Evolutionary conservation across 2,888 invertebrate species (phyloP), one percentile per base, ranked within the genome.

Genomic region (Callyntrura guangdongensis): DNA sequence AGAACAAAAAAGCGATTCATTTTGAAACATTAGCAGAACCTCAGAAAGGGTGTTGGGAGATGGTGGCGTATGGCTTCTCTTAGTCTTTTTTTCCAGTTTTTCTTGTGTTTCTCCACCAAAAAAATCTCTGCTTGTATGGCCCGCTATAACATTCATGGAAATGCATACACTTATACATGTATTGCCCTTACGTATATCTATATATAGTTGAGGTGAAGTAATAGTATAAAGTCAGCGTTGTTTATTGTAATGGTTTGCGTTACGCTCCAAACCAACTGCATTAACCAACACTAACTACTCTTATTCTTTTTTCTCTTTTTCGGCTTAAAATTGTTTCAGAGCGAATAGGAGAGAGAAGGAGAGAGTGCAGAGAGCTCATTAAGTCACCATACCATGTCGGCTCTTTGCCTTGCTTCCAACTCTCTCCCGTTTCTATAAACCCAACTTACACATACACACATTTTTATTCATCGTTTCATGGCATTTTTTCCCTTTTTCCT

Each of bases 201-300:
- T 25, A 27, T 12, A 47, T 72, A 49, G 17, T 25, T 12, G 36
- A 36, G 69, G 69, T 77, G n/a, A 77, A 77, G 77, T 56, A 74
- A 49, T 49, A 74, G 22, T 27, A 74, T 74, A 12, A 74, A 74
- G 74, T 36, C 79, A 81, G 87, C 69, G 81, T 87, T 87, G 87
- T 87, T 87, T 81, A 82, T 82, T 82, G 82, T 88, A 88, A 88
- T 88, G 88, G 82, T 82, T 88, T 88, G 72, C 88, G 88, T 88
- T 88, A 81, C 88, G 82, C 81, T 88, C 82, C 45, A 82, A 69
- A 81, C 88, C 67, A 72, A 72, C 88, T 82, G 82, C 88, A 88
- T 88, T 88, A 88, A 77, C 88, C 72, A 85, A 72, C 81, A 22
- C 82, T 20, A 67, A 47, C 27, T 79, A 49, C 67, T 36, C 61